phyloP scores from a whole-genome alignment of 92 coral and sea anemone species.

The Heteractis magnifica region DNA sequence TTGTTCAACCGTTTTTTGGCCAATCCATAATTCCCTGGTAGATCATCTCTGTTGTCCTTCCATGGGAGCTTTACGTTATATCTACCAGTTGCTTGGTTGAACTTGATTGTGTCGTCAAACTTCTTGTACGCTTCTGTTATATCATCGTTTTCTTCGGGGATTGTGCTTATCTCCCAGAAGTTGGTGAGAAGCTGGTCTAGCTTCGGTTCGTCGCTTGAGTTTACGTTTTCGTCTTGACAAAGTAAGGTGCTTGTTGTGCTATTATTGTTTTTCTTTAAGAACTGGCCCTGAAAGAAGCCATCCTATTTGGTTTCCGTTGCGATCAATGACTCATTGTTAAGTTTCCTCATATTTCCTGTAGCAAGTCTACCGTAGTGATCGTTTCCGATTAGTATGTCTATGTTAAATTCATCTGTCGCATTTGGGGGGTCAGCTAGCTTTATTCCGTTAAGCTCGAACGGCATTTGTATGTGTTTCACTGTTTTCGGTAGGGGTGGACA shows the following conservation, averaged over 20 bases:
- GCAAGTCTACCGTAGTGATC: conserved; percentile 21
- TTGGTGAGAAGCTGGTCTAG: conserved; percentile 41
- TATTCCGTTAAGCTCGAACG: too few relatives aligned
- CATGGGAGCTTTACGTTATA: too few relatives aligned
- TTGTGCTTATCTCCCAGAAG: conserved; percentile 43
- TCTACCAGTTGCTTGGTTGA: too few relatives aligned
- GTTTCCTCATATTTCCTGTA: conserved; percentile 31
- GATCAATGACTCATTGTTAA: conserved; percentile 19
- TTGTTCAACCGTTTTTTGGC: too few relatives aligned
- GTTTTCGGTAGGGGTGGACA: too few relatives aligned
- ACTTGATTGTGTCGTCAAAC: too few relatives aligned
- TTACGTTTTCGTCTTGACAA: conserved; percentile 11
- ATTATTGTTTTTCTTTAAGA: conserved; percentile 25
- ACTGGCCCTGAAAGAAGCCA: conserved; percentile 45
- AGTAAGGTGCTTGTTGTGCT: conserved; percentile 24
- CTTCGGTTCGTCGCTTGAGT: conserved; percentile 23
- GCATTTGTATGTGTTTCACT: too few relatives aligned
- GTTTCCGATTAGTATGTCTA: not conserved
- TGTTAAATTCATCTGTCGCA: too few relatives aligned
- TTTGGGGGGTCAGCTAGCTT: too few relatives aligned
- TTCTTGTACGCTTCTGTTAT: too few relatives aligned
- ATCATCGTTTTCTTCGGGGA: conserved; percentile 33
- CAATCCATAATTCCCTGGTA: too few relatives aligned
- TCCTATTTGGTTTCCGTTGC: conserved; percentile 37
- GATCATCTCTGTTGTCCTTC: too few relatives aligned